Evolutionary conservation across 1,140 invertebrate species (phyloP).

Genomic region (Lepidurus arcticus): DNA sequence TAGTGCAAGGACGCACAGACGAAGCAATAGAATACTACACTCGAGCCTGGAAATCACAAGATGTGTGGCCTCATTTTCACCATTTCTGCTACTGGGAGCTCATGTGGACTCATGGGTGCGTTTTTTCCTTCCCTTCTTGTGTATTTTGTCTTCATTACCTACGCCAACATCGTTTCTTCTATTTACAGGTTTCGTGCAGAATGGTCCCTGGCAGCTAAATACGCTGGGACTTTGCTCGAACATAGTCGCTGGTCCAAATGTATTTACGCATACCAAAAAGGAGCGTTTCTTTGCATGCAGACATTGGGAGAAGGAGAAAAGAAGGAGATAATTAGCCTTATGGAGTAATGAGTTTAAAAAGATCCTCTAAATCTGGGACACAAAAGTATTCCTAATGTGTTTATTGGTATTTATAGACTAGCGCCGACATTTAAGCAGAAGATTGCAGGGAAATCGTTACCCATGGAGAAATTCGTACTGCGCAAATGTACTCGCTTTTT

Average conservation of each 20-base stretch:
- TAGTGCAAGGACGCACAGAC: slow-evolving; percentile 72
- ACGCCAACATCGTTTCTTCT: background rate
- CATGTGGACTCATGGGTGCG: slow-evolving; percentile 78
- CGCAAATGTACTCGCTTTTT: slow-evolving; percentile 74
- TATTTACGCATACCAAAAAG: slow-evolving; percentile 84
- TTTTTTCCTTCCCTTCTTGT: slow-evolving; percentile 32
- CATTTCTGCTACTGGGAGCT: slow-evolving; percentile 94
- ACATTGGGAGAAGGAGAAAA: slow-evolving; percentile 51
- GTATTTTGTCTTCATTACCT: background rate
- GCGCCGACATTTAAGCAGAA: slow-evolving; percentile 76
- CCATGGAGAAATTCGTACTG: slow-evolving; percentile 92
- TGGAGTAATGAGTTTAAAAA: slow-evolving; percentile 48
- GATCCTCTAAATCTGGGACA: background rate
- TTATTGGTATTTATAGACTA: slow-evolving; percentile 51
- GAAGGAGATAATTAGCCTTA: slow-evolving; percentile 51
- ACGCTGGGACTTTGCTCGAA: slow-evolving; percentile 62
- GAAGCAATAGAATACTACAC: slow-evolving; percentile 70
- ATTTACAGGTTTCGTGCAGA: slow-evolving; percentile 51
- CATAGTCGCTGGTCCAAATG: slow-evolving; percentile 87
- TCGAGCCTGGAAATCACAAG: slow-evolving; percentile 75
- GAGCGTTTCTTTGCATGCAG: slow-evolving; percentile 69
- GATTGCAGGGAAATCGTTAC: slow-evolving; percentile 91
- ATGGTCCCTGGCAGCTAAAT: slow-evolving; percentile 66
- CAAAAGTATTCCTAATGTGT: background rate
- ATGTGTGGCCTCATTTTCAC: slow-evolving; percentile 88